Percentiles rank a stretch among this genome's conserved stretches.
These are phyloP conservation scores for Escarpia spicata DNA, from an alignment of 2,888 invertebrate genomes.

Conservation along the genomic window DNA sequence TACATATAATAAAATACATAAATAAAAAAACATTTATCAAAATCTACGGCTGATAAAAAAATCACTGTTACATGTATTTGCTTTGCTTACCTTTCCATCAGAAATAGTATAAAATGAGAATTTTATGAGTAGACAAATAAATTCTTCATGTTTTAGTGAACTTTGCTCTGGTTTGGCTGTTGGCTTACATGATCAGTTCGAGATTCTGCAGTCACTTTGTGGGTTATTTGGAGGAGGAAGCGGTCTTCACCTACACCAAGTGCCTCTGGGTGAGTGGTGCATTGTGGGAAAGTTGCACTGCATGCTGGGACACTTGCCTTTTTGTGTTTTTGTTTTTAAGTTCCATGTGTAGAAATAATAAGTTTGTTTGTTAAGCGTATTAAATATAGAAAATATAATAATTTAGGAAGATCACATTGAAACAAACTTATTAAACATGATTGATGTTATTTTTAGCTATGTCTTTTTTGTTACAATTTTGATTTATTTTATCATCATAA, in stretches of 20 bases:
- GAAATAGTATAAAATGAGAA: too few species aligned
- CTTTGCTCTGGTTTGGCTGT: neutral
- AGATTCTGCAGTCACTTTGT: conserved; percentile 63
- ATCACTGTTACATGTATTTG: too few species aligned
- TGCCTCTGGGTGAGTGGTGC: conserved; percentile 46
- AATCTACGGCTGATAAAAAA: too few species aligned
- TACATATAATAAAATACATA: too few species aligned
- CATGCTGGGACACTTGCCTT: neutral
- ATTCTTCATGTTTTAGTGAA: neutral
- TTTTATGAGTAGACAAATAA: neutral
- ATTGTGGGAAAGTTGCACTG: neutral
- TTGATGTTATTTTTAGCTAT: too few species aligned
- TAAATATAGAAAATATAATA: too few species aligned
- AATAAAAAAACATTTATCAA: too few species aligned
- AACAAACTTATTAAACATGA: too few species aligned
- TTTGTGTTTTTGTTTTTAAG: neutral
- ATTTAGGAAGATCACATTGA: too few species aligned
- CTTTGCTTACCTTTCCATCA: too few species aligned
- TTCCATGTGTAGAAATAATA: neutral
- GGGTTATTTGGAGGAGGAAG: conserved; percentile 64
- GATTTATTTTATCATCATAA: neutral
- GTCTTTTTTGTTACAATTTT: too few species aligned
- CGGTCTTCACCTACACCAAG: conserved; percentile 62
- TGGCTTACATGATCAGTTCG: conserved; percentile 38
- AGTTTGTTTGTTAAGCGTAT: neutral